Base-by-base conservation (phyloP, 2,113 vertebrate genomes). In the Vimba vimba region DNA sequence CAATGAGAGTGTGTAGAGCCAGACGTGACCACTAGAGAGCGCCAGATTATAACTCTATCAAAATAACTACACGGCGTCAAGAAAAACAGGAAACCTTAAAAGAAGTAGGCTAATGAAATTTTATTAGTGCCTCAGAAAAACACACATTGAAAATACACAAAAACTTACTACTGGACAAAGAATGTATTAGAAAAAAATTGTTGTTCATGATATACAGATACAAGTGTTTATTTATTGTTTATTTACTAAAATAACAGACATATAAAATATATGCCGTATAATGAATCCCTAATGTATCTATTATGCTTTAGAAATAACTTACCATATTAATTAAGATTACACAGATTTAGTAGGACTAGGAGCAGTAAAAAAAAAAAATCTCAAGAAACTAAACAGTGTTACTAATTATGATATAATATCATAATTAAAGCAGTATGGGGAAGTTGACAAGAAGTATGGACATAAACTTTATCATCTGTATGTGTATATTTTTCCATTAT, bases 1-100 rank as follows among this genome's bases (percentile, higher is more conserved):
- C 19, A 60, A 39, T 15, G 21, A 79, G 23, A 55, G 76, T 36
- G 30, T 86, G 83, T 66, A 82, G 64, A 62, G 47, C 12, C n/a
- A 1, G 5, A 15, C 83, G 21, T 4, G 0, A 57, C 85, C 91
- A 84, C 89, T 83, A 33, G 90, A 76, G 89, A 88, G 87, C 45
- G 52, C 45, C 85, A 86, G 27, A 50, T 11, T 75, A 75, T 68
- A 75, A 55, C 27, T 33, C 10, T 77, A 33, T n/a, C 25, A 47
- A 39, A n/a, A 21, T n/a, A 2, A 27, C 62, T 30, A 0, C 4
- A 33, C 6, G 0, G 17, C 17, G 6, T 36, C 1, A 33, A 27
- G n/a, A 30, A 2, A 15, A 64, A 13, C 25, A 19, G 7, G 8
- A 36, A 39, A 71, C 19, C 9, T 39, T 11, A 3, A 50, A 45